These are phyloP conservation scores for Hypotaenidia okinawae DNA, from an alignment of 2,797 vertebrate genomes.

Conservation along the genomic window DNA sequence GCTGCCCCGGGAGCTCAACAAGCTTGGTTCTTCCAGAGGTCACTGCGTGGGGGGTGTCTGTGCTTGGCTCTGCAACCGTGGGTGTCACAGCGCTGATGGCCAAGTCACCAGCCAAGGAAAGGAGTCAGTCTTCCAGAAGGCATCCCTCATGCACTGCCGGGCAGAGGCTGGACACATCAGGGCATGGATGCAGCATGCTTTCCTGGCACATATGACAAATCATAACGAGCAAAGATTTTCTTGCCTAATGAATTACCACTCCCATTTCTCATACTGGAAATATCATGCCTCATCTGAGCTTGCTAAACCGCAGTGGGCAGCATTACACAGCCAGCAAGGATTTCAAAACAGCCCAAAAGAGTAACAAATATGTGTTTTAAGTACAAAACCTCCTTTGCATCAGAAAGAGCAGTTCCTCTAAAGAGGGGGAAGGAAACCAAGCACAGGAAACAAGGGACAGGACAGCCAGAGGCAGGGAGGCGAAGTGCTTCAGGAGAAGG, in stretches of 20 bases:
- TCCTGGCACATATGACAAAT: not conserved
- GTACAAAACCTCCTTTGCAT: not conserved
- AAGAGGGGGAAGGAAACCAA: not conserved
- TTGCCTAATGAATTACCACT: not conserved
- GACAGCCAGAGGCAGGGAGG: not conserved
- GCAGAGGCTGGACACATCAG: not conserved
- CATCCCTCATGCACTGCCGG: accelerated
- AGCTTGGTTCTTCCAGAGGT: not conserved
- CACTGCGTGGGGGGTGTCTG: not conserved
- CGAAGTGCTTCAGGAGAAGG: not conserved
- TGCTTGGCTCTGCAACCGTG: not conserved
- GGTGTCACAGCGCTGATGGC: not conserved
- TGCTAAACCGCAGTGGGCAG: not conserved
- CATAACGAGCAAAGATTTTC: not conserved
- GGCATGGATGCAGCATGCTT: no score
- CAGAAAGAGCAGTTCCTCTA: not conserved
- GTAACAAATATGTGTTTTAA: not conserved
- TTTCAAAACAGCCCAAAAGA: not conserved
- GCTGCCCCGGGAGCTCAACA: not conserved
- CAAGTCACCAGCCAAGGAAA: not conserved
- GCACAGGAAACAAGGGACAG: not conserved
- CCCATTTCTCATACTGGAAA: not conserved
- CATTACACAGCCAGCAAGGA: not conserved
- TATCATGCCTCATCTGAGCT: not conserved
- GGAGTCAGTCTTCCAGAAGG: not conserved